Conservation (phyloP, 2,113 vertebrate genomes). For the Suricata suricatta region DNA sequence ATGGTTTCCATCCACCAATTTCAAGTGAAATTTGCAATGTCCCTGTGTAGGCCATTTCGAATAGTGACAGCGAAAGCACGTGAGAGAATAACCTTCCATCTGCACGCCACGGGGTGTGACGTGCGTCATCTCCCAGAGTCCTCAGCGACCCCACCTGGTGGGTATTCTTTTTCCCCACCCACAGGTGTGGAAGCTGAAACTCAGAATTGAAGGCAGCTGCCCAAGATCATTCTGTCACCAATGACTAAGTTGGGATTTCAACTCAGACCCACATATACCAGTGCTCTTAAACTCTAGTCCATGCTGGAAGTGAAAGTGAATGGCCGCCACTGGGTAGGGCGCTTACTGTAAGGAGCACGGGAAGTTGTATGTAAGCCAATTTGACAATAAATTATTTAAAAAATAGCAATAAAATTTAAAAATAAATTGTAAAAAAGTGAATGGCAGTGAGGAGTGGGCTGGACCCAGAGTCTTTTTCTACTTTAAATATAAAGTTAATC, state of each 20-base stretch:
- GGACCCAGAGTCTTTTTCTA: not conserved
- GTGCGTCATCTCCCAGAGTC: not conserved
- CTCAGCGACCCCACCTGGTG: not conserved
- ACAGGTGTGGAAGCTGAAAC: not conserved
- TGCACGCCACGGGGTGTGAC: not conserved
- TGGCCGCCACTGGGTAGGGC: not conserved
- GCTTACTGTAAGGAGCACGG: too few species aligned
- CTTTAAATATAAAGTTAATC: not conserved
- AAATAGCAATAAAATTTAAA: too few species aligned
- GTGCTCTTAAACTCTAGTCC: not conserved
- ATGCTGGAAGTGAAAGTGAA: not conserved
- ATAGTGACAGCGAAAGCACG: not conserved
- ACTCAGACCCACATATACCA: not conserved
- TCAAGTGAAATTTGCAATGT: not conserved
- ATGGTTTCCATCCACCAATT: not conserved
- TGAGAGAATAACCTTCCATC: not conserved
- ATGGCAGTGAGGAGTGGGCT: not conserved
- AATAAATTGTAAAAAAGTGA: not conserved
- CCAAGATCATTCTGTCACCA: not conserved
- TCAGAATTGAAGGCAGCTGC: not conserved
- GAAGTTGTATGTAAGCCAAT: too few species aligned
- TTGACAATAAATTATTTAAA: too few species aligned
- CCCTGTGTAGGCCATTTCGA: not conserved
- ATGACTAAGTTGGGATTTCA: not conserved
- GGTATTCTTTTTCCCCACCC: not conserved